phyloP scores from a whole-genome alignment of 1,140 invertebrate species.

The Drosophila tropicalis region DNA sequence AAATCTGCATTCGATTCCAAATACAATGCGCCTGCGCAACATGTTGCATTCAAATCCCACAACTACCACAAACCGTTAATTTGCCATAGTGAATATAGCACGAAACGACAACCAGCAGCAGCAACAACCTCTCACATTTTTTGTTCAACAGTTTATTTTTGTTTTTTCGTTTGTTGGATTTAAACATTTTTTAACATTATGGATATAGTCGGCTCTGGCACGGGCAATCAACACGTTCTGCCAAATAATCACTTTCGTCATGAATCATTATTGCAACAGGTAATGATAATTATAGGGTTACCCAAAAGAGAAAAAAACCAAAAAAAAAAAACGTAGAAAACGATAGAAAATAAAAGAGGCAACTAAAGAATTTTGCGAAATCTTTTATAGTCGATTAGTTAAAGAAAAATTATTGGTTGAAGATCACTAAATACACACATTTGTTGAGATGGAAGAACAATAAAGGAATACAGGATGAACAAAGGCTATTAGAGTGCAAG shows the following conservation, averaged over 20 bases:
- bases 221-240: constrained; percentile 78
- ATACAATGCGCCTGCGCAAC: constrained; percentile 53
- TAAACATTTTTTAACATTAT: constrained; percentile 37
- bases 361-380: not conserved
- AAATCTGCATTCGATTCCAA: constrained; percentile 44
- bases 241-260: constrained; percentile 82
- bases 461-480: not conserved
- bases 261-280: constrained; percentile 80
- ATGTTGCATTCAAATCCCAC: constrained; percentile 46
- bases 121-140: constrained; percentile 37
- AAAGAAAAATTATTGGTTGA: not conserved
- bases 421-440: not conserved
- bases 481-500: too few species aligned
- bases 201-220: constrained; percentile 73
- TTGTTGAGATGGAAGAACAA: not conserved
- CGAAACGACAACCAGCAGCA: constrained; percentile 18
- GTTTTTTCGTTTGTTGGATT: not conserved
- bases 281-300: constrained; percentile 52
- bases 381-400: not conserved
- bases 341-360: not conserved
- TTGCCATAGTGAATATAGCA: constrained; percentile 17
- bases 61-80: constrained; percentile 13
- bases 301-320: not conserved
- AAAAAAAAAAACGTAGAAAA: not conserved
- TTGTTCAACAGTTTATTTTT: constrained; percentile 3